Evolutionary conservation across 2,888 invertebrate species (phyloP), one percentile per base, ranked within the genome.

Genomic region (Eucera pruinosa): DNA sequence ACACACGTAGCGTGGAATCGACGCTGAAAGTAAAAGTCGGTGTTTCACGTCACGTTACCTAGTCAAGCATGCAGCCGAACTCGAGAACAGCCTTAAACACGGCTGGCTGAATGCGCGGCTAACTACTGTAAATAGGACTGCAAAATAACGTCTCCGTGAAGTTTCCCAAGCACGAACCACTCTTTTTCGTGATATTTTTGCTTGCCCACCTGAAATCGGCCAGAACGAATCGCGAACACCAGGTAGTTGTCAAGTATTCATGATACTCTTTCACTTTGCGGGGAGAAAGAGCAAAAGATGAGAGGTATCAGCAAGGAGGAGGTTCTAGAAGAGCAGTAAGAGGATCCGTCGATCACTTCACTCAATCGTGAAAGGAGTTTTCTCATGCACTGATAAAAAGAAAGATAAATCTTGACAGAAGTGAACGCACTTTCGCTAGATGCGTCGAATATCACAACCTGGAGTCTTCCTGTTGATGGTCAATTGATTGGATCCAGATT

Each of bases 21-120:
- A 78, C 82, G 78, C 72, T 84, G 87, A 88, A 88, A 88, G 88
- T 88, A 88, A 89, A 89, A 89, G 88, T 89, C 82, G 80, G 80
- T 80, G 84, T 86, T 83, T 80, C 82, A 81, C 86, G 84, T 79
- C 83, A 77, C 77, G 79, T 83, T 82, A 77, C 78, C 81, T 73
- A 76, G 81, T 77, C 79, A 86, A 77, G 62, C 77, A 81, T 86
- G 75, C 69, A 77, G 58, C 67, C 72, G 74, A 78, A 80, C 62
- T 48, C 80, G 48, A 77, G 47, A 58, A 54, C 61, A 64, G 54
- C 52, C 65, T 62, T 61, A 41, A 76, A 52, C 73, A 58, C 47
- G 76, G 41, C 52, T 55, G 52, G 23, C 69, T 30, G 64, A 55
- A 25, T 47, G 61, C 68, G 36, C 55, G 43, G 30, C 68, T 64